phyloP scores from a whole-genome alignment of 2,888 invertebrate species.

The Apamea crenata region DNA sequence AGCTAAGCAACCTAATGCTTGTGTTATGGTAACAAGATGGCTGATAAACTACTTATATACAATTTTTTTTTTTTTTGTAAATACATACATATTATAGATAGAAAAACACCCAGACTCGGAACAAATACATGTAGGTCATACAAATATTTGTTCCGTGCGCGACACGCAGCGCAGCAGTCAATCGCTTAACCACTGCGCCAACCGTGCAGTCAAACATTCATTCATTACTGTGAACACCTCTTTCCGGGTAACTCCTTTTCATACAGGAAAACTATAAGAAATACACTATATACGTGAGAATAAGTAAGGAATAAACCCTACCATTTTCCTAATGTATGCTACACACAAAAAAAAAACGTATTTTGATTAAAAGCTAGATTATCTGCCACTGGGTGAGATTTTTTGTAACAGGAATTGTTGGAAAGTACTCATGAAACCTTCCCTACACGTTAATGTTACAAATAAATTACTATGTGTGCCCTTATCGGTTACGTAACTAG shows the following conservation, averaged over 20 bases:
- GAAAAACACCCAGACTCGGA: too few relatives aligned
- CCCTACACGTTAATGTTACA: not conserved
- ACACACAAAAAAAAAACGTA: not conserved
- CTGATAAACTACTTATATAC: too few relatives aligned
- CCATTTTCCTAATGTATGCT: not conserved
- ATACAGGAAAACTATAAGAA: not conserved
- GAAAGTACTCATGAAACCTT: not conserved
- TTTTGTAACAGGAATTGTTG: not conserved
- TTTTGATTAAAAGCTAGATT: not conserved
- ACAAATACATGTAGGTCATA: too few relatives aligned
- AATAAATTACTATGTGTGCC: not conserved
- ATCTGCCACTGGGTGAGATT: not conserved
- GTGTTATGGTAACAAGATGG: too few relatives aligned
- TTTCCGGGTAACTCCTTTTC: not conserved
- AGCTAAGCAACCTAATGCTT: too few relatives aligned
- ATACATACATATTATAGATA: too few relatives aligned
- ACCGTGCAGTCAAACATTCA: too few relatives aligned
- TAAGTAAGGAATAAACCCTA: too few relatives aligned
- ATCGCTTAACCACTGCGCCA: too few relatives aligned
- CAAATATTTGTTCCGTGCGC: too few relatives aligned
- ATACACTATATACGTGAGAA: not conserved
- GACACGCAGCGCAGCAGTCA: too few relatives aligned
- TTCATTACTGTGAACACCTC: not conserved
- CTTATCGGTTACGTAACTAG: not conserved
- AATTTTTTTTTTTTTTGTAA: too few relatives aligned